A percentile compares a stretch with the other conserved stretches of the same genome.
Evolutionary conservation across 35 echinoderm and acorn worm species (phyloP).

Genomic region (Ptychodera flava): DNA sequence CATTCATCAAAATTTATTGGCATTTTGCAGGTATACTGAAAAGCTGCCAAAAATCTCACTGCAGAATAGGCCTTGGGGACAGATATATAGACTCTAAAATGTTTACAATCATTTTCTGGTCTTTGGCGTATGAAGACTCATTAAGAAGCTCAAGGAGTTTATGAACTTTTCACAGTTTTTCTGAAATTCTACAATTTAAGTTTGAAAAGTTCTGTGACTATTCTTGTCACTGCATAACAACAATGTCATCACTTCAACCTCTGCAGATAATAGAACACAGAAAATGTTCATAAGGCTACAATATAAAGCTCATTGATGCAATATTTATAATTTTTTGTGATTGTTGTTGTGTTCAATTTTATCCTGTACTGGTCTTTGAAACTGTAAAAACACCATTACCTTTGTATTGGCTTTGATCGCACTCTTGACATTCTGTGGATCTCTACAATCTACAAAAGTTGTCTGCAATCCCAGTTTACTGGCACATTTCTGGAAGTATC

Average conservation of each 20-base stretch:
- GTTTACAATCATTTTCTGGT: no score
- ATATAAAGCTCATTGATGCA: neutral
- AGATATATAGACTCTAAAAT: no score
- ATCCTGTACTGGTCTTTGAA: neutral
- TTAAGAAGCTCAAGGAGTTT: no score
- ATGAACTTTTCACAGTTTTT: no score
- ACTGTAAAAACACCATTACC: constrained; percentile 30
- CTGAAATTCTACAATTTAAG: no score
- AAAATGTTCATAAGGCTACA: neutral
- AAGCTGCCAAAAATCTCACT: neutral
- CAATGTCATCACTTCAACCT: neutral
- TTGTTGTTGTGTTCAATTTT: neutral
- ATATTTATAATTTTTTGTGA: neutral
- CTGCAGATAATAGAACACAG: neutral
- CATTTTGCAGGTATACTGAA: neutral
- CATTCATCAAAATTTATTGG: neutral
- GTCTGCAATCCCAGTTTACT: constrained; percentile 54
- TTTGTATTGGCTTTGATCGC: constrained; percentile 75
- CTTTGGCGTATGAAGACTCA: no score
- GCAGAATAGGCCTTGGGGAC: neutral
- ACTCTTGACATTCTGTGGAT: constrained; percentile 33
- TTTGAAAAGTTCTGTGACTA: no score
- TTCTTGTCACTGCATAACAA: neutral
- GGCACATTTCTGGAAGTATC: constrained; percentile 70
- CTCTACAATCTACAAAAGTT: constrained; percentile 64